A percentile compares a stretch with the other conserved stretches of the same genome.
Evolutionary conservation across 2,797 vertebrate genomes (phyloP).

Genomic region (Notamacropus eugenii): DNA sequence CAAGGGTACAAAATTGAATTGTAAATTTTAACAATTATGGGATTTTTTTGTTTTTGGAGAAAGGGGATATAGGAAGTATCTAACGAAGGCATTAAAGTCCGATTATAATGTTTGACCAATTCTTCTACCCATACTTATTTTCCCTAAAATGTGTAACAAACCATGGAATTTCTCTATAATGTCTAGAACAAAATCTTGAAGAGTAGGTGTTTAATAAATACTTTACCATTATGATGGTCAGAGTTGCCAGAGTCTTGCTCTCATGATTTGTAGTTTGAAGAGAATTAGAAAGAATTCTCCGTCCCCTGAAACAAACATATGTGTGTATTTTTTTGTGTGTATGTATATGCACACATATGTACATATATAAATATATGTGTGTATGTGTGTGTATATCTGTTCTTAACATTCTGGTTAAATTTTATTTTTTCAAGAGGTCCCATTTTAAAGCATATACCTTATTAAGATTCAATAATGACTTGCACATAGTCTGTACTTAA

Average conservation of each 20-base stretch:
- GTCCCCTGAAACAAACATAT: not conserved
- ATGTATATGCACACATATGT: no score
- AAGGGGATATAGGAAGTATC: not conserved
- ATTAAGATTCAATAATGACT: not conserved
- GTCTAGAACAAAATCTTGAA: not conserved
- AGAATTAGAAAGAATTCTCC: not conserved
- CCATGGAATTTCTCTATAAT: not conserved
- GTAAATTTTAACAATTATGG: not conserved
- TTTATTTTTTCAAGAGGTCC: not conserved
- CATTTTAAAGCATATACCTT: not conserved
- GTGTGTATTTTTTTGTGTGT: no score
- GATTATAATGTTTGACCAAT: not conserved
- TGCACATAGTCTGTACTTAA: not conserved
- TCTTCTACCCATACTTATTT: not conserved
- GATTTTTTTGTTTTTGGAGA: not conserved
- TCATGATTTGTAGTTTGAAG: not conserved
- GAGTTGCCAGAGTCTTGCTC: not conserved
- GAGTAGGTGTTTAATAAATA: not conserved
- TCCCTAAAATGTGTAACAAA: not conserved
- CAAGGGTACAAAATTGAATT: not conserved
- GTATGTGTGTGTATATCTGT: not conserved
- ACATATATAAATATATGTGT: no score
- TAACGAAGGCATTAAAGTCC: not conserved
- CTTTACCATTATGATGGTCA: not conserved
- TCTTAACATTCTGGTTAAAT: not conserved